Conservation (phyloP, 2,113 vertebrate species). For the Amphiprion ocellaris region DNA sequence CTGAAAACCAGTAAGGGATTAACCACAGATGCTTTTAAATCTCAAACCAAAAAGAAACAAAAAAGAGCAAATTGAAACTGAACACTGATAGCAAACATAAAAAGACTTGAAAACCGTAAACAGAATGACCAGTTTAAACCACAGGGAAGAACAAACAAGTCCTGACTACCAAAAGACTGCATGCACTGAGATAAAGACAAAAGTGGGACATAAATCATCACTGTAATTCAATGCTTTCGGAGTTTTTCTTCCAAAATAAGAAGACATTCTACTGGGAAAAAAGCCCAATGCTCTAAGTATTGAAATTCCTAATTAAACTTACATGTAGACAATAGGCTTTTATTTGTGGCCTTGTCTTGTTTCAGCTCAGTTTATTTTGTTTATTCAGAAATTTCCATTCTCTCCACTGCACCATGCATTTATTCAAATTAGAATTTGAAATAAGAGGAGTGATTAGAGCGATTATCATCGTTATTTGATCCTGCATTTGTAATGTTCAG, state of each 20-base stretch:
- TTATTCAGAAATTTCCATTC: constrained; percentile 29
- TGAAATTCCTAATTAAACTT: background rate
- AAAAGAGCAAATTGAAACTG: background rate
- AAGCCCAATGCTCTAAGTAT: background rate
- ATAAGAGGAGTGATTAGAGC: constrained; percentile 24
- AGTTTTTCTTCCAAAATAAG: too few species aligned
- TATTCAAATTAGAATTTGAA: constrained; percentile 36
- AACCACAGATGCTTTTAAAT: background rate
- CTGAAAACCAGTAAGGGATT: background rate
- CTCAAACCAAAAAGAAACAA: constrained; percentile 12
- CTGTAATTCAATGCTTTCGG: background rate
- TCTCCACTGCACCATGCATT: background rate
- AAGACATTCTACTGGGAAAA: too few species aligned
- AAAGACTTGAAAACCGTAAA: background rate
- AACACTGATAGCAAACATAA: constrained; percentile 15
- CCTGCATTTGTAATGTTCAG: constrained; percentile 8
- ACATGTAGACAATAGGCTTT: background rate
- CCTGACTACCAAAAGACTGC: background rate
- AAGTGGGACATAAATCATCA: background rate
- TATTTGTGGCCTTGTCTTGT: background rate
- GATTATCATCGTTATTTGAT: constrained; percentile 44
- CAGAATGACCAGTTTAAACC: background rate
- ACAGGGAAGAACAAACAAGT: background rate
- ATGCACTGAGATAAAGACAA: background rate
- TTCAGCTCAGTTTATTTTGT: background rate